Evolutionary conservation across 92 coral and sea anemone species (phyloP).

Genomic region (Parazoanthus swiftii): DNA sequence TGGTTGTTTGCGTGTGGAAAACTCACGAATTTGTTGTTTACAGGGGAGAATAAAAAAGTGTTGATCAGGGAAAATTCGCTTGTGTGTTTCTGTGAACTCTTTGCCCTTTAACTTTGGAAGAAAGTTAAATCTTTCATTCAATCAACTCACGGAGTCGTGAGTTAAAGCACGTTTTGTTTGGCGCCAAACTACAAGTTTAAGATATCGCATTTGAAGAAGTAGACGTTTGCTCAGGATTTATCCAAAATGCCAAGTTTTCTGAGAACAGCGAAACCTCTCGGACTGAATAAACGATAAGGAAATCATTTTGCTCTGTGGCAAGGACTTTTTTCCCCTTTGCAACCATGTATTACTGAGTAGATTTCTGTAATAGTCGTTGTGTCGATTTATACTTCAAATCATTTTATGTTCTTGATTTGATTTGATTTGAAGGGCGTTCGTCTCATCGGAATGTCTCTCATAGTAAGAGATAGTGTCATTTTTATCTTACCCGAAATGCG

Average conservation of each 20-base stretch:
- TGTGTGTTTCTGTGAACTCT: not conserved
- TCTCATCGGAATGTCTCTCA: conserved; percentile 29
- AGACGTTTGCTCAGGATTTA: not conserved
- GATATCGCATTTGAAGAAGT: conserved; percentile 13
- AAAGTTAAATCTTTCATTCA: not conserved
- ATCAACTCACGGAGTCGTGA: not conserved
- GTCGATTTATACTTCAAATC: not conserved
- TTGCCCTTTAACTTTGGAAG: not conserved
- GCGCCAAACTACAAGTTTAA: conserved; percentile 32
- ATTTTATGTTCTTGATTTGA: no score
- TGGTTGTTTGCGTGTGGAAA: conserved; percentile 21
- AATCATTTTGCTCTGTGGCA: not conserved
- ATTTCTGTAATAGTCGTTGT: not conserved
- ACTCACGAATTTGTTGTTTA: not conserved
- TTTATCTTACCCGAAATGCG: conserved; percentile 35
- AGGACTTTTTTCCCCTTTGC: not conserved
- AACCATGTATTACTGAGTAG: not conserved
- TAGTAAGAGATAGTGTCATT: not conserved
- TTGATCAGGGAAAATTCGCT: not conserved
- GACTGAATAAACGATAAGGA: not conserved
- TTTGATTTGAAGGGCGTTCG: conserved; percentile 31
- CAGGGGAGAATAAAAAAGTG: not conserved
- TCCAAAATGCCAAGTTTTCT: not conserved
- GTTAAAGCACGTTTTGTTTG: conserved; percentile 9
- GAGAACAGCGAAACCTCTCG: conserved; percentile 1